Percentiles rank a stretch among this genome's conserved stretches.
phyloP scores from a whole-genome alignment of 2,888 invertebrate genomes.

The Odontothrips loti region DNA sequence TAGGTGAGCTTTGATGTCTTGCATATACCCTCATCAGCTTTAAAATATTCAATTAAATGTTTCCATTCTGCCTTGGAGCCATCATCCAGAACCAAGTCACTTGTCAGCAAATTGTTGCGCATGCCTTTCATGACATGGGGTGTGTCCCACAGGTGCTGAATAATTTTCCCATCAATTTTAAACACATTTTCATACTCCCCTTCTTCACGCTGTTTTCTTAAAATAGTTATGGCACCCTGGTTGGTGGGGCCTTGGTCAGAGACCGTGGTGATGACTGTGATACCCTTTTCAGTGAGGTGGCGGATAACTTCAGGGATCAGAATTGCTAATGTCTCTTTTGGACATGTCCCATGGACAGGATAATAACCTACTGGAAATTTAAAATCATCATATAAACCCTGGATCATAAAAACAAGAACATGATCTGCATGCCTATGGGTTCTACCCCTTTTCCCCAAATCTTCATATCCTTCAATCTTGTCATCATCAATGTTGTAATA shows the following conservation, averaged over 20 bases:
- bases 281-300: neutral
- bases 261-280: neutral
- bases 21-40: neutral
- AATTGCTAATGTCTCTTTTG: neutral
- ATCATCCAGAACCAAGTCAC: neutral
- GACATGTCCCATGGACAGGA: neutral
- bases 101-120: neutral
- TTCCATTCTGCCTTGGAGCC: neutral
- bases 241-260: neutral
- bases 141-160: neutral
- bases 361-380: neutral
- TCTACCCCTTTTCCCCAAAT: neutral
- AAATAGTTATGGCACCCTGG: neutral
- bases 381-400: neutral
- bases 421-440: neutral
- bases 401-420: neutral
- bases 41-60: neutral
- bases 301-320: neutral
- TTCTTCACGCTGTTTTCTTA: neutral
- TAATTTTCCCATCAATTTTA: neutral
- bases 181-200: neutral
- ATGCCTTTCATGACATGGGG: neutral
- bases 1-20: neutral
- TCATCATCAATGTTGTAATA: neutral
- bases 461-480: neutral